Evolutionary conservation across 2,888 invertebrate genomes (phyloP).

Genomic region (Periphyllus acericola): DNA sequence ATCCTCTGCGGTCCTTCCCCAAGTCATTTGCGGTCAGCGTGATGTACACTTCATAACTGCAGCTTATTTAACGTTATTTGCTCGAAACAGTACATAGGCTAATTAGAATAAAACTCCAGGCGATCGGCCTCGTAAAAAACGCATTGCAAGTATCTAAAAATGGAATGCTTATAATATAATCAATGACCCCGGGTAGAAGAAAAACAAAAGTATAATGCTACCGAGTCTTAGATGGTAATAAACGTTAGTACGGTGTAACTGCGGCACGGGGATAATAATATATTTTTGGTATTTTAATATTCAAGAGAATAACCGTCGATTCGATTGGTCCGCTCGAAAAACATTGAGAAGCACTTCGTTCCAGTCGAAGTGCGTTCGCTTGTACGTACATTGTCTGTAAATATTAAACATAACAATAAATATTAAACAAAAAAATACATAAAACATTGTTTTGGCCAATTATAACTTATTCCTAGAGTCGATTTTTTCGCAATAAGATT

Average conservation of each 20-base stretch:
- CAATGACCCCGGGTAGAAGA: not conserved
- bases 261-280: not conserved
- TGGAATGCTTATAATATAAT: not conserved
- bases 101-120: not conserved
- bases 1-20: too few species aligned
- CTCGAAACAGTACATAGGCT: too few species aligned
- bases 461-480: not conserved
- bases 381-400: not conserved
- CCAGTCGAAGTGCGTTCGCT: not conserved
- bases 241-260: not conserved
- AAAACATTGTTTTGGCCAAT: not conserved
- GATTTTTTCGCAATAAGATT: not conserved
- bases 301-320: not conserved
- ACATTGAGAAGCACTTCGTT: slow-evolving; percentile 19
- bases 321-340: not conserved
- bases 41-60: too few species aligned
- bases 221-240: not conserved
- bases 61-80: too few species aligned
- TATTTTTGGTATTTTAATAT: not conserved
- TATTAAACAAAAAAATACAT: too few species aligned
- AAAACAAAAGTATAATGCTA: not conserved
- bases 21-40: too few species aligned
- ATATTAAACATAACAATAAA: not conserved
- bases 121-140: not conserved
- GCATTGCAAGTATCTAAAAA: not conserved